Base-by-base conservation (phyloP, 2,113 vertebrate genomes). In the Solea senegalensis region DNA sequence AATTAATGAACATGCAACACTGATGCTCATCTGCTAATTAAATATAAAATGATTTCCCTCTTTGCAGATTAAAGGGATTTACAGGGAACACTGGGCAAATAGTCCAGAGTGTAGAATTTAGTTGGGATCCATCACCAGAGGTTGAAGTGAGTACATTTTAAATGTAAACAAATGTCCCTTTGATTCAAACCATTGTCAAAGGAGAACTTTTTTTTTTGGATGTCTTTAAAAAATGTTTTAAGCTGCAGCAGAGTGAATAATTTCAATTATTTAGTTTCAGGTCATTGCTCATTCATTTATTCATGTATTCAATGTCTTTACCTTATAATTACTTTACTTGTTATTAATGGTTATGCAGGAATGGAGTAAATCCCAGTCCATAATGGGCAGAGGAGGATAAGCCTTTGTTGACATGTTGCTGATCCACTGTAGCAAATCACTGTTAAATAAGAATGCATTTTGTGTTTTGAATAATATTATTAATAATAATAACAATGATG, bases 261-360 rank as follows among this genome's bases (percentile, higher is more conserved):
- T 83, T 74, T 84, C 81, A 88, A 89, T 85, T 75, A 79, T 52
- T 64, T 10, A 5, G 75, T 84, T 86, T 86, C 74, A 79, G 46
- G 78, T 84, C 74, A 86, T 83, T 85, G 83, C 52, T 80, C 67
- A 86, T 90, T 84, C 62, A 89, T 90, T 88, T 84, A 85, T 89
- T 89, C 81, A 74, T 76, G 59, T 79, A 72, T 79, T 74, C 65
- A 67, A 43, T 80, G 68, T 76, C 67, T 75, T 83, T 77, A 78
- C 67, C 74, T 89, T 66, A 70, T 80, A 81, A 86, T 88, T 86
- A 85, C 74, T 87, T 88, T 59, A 72, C 69, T 84, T 77, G 28
- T 67, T 72, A 71, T 77, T 80, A 80, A 84, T 66, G 74, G 78
- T 79, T 54, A 78, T 83, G 81, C 72, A 81, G 68, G 53, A 84